phyloP scores from a whole-genome alignment of 2,888 invertebrate species.

The Hipparchia sbordonii region DNA sequence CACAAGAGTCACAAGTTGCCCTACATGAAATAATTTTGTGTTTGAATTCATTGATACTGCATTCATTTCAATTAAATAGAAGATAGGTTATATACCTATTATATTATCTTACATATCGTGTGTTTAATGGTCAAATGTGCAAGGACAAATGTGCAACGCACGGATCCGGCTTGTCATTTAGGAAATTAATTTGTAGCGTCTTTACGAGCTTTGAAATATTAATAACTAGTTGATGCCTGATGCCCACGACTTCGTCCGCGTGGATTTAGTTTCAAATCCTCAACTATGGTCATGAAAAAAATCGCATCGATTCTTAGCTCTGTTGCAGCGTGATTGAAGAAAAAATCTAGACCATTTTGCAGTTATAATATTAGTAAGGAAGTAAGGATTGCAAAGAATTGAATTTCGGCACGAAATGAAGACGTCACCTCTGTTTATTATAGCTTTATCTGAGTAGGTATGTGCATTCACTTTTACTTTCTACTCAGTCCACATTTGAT shows the following conservation, averaged over 20 bases:
- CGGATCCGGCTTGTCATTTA: slow-evolving; percentile 36
- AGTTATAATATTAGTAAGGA: no score
- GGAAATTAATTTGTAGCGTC: slow-evolving; percentile 33
- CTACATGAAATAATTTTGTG: no score
- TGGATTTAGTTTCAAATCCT: no score
- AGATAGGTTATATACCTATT: not conserved
- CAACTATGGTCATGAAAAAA: no score
- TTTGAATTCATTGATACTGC: slow-evolving; percentile 12
- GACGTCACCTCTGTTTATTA: not conserved
- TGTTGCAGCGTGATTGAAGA: no score
- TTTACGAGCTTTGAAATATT: slow-evolving; percentile 26
- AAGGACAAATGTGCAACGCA: slow-evolving; percentile 46
- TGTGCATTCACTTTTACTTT: slow-evolving; percentile 20
- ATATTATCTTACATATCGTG: slow-evolving; percentile 19
- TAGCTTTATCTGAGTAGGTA: not conserved
- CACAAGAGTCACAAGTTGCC: no score
- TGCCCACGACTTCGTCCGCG: no score
- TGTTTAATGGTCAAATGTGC: slow-evolving; percentile 43
- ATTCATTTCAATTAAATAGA: slow-evolving; percentile 11
- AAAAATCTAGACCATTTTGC: no score
- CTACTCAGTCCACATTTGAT: slow-evolving; percentile 4
- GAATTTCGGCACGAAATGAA: no score
- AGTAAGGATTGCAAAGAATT: not conserved
- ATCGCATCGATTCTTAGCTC: no score
- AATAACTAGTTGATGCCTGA: no score